Conservation (phyloP, 2,888 invertebrate species). For the Acrocyrtus sp. region DNA sequence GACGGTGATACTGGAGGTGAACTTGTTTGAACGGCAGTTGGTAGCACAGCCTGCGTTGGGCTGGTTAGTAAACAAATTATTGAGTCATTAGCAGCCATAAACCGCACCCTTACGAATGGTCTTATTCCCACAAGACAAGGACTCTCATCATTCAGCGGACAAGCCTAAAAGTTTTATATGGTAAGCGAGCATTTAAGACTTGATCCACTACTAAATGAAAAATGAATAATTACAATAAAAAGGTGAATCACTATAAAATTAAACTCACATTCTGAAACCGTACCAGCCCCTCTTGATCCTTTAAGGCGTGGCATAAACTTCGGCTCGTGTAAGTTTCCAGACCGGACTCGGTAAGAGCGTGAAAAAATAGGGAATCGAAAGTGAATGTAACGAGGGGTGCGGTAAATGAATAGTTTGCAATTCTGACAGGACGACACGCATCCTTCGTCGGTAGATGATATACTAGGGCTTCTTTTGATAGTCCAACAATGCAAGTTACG, state of each 20-base stretch:
- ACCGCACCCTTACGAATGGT: conserved; percentile 74
- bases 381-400: conserved; percentile 75
- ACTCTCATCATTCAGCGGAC: conserved; percentile 72
- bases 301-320: conserved; percentile 73
- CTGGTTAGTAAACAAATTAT: conserved; percentile 57
- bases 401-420: conserved; percentile 78
- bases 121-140: conserved; percentile 76
- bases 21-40: conserved; percentile 19
- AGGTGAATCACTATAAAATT: too few relatives aligned
- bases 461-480: conserved; percentile 77
- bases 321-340: conserved; percentile 80
- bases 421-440: conserved; percentile 66
- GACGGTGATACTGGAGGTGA: conserved; percentile 49
- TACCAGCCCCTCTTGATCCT: conserved; percentile 68
- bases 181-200: neutral
- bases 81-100: conserved; percentile 59
- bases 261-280: conserved; percentile 67
- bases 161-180: conserved; percentile 66
- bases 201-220: neutral
- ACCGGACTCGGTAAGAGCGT: conserved; percentile 79
- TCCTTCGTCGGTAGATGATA: conserved; percentile 73
- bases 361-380: conserved; percentile 74
- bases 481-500: conserved; percentile 73
- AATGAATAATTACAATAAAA: neutral
- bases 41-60: conserved; percentile 33